Percentiles rank a stretch among this genome's conserved stretches.
Evolutionary conservation across 2,888 invertebrate genomes (phyloP).

Genomic region (Tetrapedia diversipes): DNA sequence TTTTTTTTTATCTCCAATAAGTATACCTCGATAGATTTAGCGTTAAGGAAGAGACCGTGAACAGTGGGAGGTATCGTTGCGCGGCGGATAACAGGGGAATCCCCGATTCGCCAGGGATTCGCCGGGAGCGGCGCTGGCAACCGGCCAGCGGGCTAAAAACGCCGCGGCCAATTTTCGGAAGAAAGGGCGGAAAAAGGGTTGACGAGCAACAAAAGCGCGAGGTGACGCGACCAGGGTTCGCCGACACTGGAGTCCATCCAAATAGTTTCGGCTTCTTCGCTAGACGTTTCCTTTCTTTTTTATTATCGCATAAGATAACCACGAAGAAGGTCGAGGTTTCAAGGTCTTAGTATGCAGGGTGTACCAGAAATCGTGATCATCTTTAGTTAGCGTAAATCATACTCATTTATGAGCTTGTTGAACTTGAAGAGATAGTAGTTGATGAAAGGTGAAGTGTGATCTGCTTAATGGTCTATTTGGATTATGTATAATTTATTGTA

Average conservation of each 20-base stretch:
- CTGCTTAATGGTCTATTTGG: too few relatives aligned
- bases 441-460: too few relatives aligned
- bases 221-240: slow-evolving; percentile 62
- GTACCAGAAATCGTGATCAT: too few relatives aligned
- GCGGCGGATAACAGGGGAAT: slow-evolving; percentile 36
- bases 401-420: too few relatives aligned
- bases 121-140: slow-evolving; percentile 69
- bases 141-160: slow-evolving; percentile 73
- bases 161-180: slow-evolving; percentile 67
- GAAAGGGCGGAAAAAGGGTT: slow-evolving; percentile 55
- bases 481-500: too few relatives aligned
- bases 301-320: too few relatives aligned
- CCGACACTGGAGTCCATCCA: slow-evolving; percentile 76
- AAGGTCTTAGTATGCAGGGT: too few relatives aligned
- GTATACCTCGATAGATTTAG: too few relatives aligned
- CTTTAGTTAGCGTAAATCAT: too few relatives aligned
- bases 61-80: background rate
- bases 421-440: too few relatives aligned
- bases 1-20: too few relatives aligned
- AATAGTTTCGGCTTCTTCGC: slow-evolving; percentile 71
- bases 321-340: too few relatives aligned
- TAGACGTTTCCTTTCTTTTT: slow-evolving; percentile 62
- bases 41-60: background rate
- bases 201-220: slow-evolving; percentile 37
- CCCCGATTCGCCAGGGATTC: background rate